These are phyloP conservation scores for Eufriesea mexicana DNA, from an alignment of 1,140 invertebrate genomes.

Conservation along the genomic window DNA sequence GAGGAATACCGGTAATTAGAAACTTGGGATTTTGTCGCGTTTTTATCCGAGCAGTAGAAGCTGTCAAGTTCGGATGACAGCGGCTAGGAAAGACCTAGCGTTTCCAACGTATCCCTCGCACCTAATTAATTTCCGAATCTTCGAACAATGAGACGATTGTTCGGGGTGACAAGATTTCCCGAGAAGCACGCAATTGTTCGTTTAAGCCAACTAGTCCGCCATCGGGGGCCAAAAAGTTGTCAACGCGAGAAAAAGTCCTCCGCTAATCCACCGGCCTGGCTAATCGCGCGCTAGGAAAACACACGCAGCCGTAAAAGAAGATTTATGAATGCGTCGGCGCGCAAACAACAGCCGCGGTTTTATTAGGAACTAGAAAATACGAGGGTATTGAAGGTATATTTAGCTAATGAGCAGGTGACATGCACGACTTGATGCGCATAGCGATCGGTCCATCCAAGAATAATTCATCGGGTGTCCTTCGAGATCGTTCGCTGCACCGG, in stretches of 20 bases:
- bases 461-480: not conserved
- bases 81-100: too few relatives aligned
- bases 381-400: not conserved
- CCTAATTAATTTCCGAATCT: too few relatives aligned
- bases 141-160: too few relatives aligned
- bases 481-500: too few relatives aligned
- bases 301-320: not conserved
- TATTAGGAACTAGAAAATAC: conserved; percentile 5
- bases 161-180: not conserved
- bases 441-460: conserved; percentile 1
- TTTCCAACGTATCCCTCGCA: too few relatives aligned
- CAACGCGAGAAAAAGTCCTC: not conserved
- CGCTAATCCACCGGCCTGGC: not conserved
- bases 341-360: not conserved
- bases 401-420: not conserved
- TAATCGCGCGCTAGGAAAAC: not conserved
- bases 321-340: not conserved
- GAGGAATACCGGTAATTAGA: too few relatives aligned
- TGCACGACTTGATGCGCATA: not conserved
- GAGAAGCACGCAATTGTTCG: not conserved
- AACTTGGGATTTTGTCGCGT: too few relatives aligned
- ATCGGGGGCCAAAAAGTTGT: not conserved
- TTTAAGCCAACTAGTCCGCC: not conserved
- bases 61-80: too few relatives aligned
- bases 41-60: too few relatives aligned